phyloP scores from a whole-genome alignment of 2,888 invertebrate species.

The Callimorpha dominula region DNA sequence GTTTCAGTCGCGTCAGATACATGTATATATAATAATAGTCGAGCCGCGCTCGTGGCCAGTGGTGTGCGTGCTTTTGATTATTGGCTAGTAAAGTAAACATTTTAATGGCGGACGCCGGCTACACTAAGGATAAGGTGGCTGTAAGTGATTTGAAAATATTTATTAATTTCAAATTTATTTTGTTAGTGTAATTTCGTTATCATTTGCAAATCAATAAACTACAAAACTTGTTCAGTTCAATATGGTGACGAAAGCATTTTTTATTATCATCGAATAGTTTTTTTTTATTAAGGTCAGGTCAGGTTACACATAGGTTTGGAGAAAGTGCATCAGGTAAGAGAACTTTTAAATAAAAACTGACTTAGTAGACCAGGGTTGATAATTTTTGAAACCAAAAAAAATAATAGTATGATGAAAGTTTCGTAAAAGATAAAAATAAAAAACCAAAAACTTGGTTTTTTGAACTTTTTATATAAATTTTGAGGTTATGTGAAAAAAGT shows the following conservation, averaged over 20 bases:
- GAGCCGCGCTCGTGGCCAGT: background rate
- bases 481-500: no score
- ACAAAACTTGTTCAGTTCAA: background rate
- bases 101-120: background rate
- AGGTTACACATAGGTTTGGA: background rate
- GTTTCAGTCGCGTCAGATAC: conserved; percentile 33
- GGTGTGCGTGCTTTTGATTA: background rate
- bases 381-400: no score
- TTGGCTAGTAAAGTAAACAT: background rate
- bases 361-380: no score
- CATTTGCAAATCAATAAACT: no score
- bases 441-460: no score
- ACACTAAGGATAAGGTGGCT: background rate
- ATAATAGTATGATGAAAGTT: no score
- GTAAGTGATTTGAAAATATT: background rate
- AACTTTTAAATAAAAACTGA: background rate
- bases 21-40: background rate
- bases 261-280: background rate
- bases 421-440: no score
- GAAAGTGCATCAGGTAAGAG: background rate
- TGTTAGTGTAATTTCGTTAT: no score
- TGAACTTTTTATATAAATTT: no score
- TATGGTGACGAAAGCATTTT: background rate
- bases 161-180: no score
- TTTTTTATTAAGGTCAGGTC: background rate